Evolutionary conservation across 2,888 invertebrate species (phyloP).

Genomic region (Helleia helle): DNA sequence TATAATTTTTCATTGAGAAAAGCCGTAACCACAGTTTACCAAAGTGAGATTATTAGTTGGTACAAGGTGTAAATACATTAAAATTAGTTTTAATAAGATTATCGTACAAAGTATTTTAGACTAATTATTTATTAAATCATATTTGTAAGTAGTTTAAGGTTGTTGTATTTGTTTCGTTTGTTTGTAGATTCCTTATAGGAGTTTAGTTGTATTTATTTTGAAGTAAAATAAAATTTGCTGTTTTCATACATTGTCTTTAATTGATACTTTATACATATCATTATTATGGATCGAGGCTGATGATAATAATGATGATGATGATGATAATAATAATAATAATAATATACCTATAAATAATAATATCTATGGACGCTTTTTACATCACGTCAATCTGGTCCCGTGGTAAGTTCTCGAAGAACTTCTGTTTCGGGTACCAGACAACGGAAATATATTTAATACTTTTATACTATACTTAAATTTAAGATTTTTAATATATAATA

Average conservation of each 20-base stretch:
- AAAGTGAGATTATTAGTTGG: constrained; percentile 73
- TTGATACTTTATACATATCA: constrained; percentile 2
- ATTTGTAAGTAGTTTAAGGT: constrained; percentile 37
- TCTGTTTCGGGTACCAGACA: too few species aligned
- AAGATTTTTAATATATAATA: too few species aligned
- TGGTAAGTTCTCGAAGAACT: too few species aligned
- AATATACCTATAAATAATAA: too few species aligned
- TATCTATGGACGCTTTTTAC: too few species aligned
- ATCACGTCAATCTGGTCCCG: too few species aligned
- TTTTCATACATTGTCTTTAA: constrained; percentile 37
- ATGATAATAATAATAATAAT: too few species aligned
- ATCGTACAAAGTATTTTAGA: constrained; percentile 65
- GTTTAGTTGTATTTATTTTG: constrained; percentile 64
- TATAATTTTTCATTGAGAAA: constrained; percentile 26
- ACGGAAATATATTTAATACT: too few species aligned
- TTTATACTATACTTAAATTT: too few species aligned
- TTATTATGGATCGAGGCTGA: too few species aligned
- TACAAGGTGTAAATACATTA: constrained; percentile 43
- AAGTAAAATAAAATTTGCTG: constrained; percentile 55
- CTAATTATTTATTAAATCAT: constrained; percentile 61
- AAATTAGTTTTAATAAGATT: constrained; percentile 22
- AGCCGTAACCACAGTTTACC: constrained; percentile 74
- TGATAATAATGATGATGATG: too few species aligned
- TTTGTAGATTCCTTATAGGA: constrained; percentile 49
- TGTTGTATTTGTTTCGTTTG: constrained; percentile 71